Base-by-base conservation (phyloP, 2,113 vertebrate species). In the Sarotherodon lohbergeri region DNA sequence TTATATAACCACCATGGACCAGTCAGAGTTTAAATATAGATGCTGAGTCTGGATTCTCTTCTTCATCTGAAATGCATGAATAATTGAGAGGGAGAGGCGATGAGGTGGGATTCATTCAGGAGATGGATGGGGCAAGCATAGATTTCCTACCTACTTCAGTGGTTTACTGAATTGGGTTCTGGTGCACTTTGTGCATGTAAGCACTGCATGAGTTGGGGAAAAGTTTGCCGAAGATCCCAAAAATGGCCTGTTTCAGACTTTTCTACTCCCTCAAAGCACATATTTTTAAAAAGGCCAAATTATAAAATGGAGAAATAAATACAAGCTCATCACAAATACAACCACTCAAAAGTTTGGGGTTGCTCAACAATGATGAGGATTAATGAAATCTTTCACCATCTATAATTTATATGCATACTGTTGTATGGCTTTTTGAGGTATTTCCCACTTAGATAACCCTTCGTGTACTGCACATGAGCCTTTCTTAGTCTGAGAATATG, bases 1-100 rank as follows among this genome's bases (percentile, higher is more conserved):
- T 96, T 95, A 96, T 96, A 96, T 73, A 85, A 81, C 82, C 88
- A 90, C 89, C 89, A 80, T 71, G 88, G 95, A 91, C 85, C 88
- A 94, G 95, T 88, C 89, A 88, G 83, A 89, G 92, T 95, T 95
- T 96, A 96, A 95, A 96, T 95, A 97, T 96, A 96, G 96, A 95
- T 92, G 90, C 91, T 89, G 94, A 94, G 92, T 96, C 95, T 96
- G 95, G 94, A 95, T 95, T 96, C 92, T 96, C 94, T 95, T 94
- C 93, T 92, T 95, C 94, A 93, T 95, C 92, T 92, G 90, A 95
- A 91, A 95, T 82, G 80, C 90, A 96, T 97, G 95, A 96, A 97
- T 96, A 96, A 96, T 96, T 94, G 90, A 96, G 89, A 91, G 81
- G 43, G 55, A 92, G 90, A 91, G 93, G 93, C 93, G 90, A 95